Evolutionary conservation across 2,888 invertebrate genomes (phyloP).

Genomic region (Rhogogaster chlorosoma): DNA sequence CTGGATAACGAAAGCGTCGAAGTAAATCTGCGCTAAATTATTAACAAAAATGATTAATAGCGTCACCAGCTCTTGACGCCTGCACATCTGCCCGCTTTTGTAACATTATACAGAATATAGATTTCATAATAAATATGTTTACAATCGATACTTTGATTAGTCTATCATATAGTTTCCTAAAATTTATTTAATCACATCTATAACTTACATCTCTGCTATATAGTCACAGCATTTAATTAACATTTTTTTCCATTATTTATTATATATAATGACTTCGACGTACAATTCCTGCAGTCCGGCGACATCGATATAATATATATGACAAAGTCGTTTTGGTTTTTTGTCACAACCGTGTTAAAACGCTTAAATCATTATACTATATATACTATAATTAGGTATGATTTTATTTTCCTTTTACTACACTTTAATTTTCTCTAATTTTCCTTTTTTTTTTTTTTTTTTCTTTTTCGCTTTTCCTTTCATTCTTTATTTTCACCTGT

Average conservation of each 20-base stretch:
- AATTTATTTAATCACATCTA: conserved; percentile 43
- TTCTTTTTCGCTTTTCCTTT: background rate
- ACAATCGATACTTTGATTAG: conserved; percentile 6
- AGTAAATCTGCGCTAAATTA: background rate
- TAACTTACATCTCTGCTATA: conserved; percentile 49
- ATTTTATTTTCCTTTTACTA: background rate
- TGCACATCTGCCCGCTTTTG: background rate
- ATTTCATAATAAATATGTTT: conserved; percentile 27
- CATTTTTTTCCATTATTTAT: conserved; percentile 26
- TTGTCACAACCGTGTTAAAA: background rate
- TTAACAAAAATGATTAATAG: background rate
- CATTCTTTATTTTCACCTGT: background rate
- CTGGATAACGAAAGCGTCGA: background rate
- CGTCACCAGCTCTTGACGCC: background rate
- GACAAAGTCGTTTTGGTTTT: background rate
- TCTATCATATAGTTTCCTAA: background rate
- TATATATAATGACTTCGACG: background rate
- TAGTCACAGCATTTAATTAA: conserved; percentile 52
- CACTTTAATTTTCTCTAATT: background rate
- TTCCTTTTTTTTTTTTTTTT: background rate
- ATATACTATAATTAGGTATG: background rate
- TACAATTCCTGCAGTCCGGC: background rate
- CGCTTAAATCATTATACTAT: background rate
- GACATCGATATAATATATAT: background rate
- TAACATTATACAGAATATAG: conserved; percentile 46